Percentiles rank a stretch among this genome's conserved stretches.
These are phyloP conservation scores for Mus pahari DNA, from an alignment of 2,113 vertebrate genomes.

Conservation along the genomic window DNA sequence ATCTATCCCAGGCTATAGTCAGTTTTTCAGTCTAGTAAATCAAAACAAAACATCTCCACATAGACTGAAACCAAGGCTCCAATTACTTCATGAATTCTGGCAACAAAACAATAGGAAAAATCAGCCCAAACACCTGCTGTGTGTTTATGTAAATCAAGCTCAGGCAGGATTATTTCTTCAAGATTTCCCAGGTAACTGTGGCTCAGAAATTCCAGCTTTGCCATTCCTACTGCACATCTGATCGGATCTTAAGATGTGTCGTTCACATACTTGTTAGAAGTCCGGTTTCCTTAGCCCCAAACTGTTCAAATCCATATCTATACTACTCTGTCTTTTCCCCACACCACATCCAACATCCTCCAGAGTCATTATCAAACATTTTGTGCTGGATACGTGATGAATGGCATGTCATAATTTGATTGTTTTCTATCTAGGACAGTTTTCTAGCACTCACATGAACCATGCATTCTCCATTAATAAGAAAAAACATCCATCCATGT, in stretches of 20 bases:
- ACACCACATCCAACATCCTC: neutral
- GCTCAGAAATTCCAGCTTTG: slow-evolving; percentile 33
- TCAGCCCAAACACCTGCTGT: slow-evolving; percentile 73
- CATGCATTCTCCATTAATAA: neutral
- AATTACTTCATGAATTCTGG: slow-evolving; percentile 67
- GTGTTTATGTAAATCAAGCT: slow-evolving; percentile 74
- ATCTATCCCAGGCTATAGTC: neutral
- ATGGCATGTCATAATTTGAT: neutral
- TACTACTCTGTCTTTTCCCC: accelerated
- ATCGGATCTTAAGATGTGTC: neutral
- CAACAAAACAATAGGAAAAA: slow-evolving; percentile 70
- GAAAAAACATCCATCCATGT: neutral
- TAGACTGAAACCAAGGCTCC: slow-evolving; percentile 56
- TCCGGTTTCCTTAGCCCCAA: accelerated
- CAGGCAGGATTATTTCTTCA: slow-evolving; percentile 59
- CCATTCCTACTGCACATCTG: neutral
- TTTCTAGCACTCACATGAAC: neutral
- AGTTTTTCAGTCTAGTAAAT: slow-evolving; percentile 39
- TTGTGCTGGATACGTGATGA: neutral
- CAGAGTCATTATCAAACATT: neutral
- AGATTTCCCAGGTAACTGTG: slow-evolving; percentile 58
- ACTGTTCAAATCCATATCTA: neutral
- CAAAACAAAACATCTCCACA: slow-evolving; percentile 39
- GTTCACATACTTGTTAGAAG: neutral
- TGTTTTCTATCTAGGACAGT: neutral